phyloP scores from a whole-genome alignment of 2,113 vertebrate genomes.

The Syngnathus floridae region DNA sequence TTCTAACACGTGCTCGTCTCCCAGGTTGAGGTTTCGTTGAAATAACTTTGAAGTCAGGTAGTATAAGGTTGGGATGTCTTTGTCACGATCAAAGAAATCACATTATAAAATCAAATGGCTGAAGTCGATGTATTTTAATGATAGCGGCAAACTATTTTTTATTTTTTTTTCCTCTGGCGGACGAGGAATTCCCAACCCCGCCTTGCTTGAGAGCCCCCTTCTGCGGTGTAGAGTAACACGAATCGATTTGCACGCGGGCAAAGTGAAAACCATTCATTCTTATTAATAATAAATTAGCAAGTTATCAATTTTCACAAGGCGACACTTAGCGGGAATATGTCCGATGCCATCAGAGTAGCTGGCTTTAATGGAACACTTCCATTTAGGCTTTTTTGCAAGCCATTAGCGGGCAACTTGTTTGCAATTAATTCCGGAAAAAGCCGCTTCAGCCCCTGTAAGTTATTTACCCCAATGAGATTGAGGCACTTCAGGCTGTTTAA shows the following conservation, averaged over 20 bases:
- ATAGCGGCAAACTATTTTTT: background rate
- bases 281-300: slow-evolving; percentile 75
- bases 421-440: slow-evolving; percentile 70
- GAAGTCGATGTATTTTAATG: background rate
- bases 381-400: slow-evolving; percentile 66
- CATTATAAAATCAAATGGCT: background rate
- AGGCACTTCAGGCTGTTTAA: slow-evolving; percentile 61
- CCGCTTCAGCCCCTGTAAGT: slow-evolving; percentile 49
- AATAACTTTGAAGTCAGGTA: background rate
- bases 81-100: background rate
- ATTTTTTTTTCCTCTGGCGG: slow-evolving; percentile 15
- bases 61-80: background rate
- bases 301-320: slow-evolving; percentile 68
- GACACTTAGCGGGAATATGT: slow-evolving; percentile 67
- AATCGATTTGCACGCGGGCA: slow-evolving; percentile 61
- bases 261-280: slow-evolving; percentile 68
- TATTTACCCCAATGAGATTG: slow-evolving; percentile 62
- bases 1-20: slow-evolving; percentile 20
- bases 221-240: slow-evolving; percentile 54
- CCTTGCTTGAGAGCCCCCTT: slow-evolving; percentile 51
- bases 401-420: slow-evolving; percentile 66
- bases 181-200: slow-evolving; percentile 58
- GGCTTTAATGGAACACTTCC: slow-evolving; percentile 68
- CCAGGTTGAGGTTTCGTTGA: slow-evolving; percentile 9
- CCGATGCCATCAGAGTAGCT: slow-evolving; percentile 62